A percentile compares a stretch with the other conserved stretches of the same genome.
These are phyloP conservation scores for Falco berigora DNA, from an alignment of 2,797 vertebrate species.

Conservation along the genomic window DNA sequence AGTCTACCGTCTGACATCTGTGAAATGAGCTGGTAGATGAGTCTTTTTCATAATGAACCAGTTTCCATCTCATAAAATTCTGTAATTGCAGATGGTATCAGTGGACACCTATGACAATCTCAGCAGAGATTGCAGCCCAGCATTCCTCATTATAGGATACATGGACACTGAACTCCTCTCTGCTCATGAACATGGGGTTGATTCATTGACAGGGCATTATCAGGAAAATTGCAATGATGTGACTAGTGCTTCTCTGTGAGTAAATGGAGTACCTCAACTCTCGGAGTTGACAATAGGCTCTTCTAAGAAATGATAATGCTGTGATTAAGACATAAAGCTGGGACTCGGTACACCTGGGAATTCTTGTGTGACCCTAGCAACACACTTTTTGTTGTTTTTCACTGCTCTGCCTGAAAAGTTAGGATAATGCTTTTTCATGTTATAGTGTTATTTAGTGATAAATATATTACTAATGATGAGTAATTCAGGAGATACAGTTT, in stretches of 20 bases:
- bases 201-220: slow-evolving; percentile 58
- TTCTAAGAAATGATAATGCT: slow-evolving; percentile 40
- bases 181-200: slow-evolving; percentile 7
- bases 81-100: slow-evolving; percentile 56
- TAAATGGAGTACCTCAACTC: slow-evolving; percentile 54
- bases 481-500: not conserved
- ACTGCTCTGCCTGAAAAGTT: slow-evolving; percentile 8
- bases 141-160: slow-evolving; percentile 52
- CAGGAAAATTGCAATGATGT: slow-evolving; percentile 33
- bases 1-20: slow-evolving; percentile 45
- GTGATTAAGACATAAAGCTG: slow-evolving; percentile 13
- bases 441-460: not conserved
- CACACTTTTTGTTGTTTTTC: not conserved
- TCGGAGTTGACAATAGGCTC: slow-evolving; percentile 34
- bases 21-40: slow-evolving; percentile 52
- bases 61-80: slow-evolving; percentile 61
- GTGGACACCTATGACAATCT: slow-evolving; percentile 59
- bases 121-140: slow-evolving; percentile 3
- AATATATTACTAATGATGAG: not conserved
- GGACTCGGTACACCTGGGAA: not conserved
- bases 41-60: slow-evolving; percentile 59
- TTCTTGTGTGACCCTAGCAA: not conserved
- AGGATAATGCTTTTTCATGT: not conserved
- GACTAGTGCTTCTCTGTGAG: slow-evolving; percentile 13
- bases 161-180: slow-evolving; percentile 41